Percentiles rank a stretch among this genome's conserved stretches.
Evolutionary conservation across 2,113 vertebrate species (phyloP).

Genomic region (Sturnus vulgaris): DNA sequence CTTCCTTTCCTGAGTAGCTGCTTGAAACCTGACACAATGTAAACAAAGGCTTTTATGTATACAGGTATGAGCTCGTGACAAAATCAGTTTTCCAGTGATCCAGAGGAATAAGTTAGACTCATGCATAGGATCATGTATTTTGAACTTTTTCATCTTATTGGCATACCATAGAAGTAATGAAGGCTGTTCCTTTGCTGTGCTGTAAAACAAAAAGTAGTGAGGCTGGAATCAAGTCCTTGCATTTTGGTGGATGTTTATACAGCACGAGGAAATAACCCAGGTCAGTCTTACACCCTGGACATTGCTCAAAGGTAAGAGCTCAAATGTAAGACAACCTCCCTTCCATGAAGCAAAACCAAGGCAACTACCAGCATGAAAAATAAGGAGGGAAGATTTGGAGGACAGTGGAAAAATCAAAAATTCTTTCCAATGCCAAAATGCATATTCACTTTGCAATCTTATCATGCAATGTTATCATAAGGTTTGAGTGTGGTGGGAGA

Average conservation of each 20-base stretch:
- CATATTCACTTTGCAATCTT: neutral
- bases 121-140: neutral
- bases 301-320: neutral
- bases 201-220: neutral
- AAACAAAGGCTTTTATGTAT: neutral
- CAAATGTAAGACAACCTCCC: neutral
- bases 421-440: neutral
- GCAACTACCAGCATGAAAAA: neutral
- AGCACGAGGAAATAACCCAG: neutral
- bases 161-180: neutral
- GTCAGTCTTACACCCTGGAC: neutral
- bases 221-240: neutral
- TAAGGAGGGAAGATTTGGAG: neutral
- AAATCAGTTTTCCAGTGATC: neutral
- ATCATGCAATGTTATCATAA: neutral
- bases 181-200: neutral
- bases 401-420: neutral
- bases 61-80: accelerated
- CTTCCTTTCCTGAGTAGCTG: neutral
- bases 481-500: neutral
- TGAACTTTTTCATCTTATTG: neutral
- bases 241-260: neutral
- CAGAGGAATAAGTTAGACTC: neutral
- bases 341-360: neutral
- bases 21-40: neutral